Percentiles rank a stretch among this genome's conserved stretches.
phyloP scores from a whole-genome alignment of 2,113 vertebrate genomes.

The Leptocoma aspasia region DNA sequence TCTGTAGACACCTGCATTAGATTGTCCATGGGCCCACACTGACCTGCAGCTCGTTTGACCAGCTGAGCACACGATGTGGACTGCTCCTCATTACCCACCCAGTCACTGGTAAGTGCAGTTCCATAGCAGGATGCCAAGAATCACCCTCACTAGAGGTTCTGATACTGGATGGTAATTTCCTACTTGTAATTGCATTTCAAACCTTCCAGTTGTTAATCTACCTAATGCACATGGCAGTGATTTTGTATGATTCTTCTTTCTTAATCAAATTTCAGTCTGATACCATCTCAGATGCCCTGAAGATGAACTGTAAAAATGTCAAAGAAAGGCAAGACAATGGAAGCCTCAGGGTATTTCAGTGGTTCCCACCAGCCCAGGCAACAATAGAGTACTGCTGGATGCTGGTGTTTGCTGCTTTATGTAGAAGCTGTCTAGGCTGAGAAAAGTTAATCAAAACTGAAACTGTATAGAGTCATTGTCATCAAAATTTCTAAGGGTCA shows the following conservation, averaged over 20 bases:
- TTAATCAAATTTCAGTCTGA: not conserved
- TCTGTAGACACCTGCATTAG: not conserved
- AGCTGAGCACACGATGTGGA: accelerated
- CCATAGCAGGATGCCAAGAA: not conserved
- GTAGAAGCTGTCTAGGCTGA: not conserved
- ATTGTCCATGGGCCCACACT: not conserved
- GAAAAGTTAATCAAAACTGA: not conserved
- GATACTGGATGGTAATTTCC: not conserved
- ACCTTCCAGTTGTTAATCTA: not conserved
- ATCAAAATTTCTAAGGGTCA: not conserved
- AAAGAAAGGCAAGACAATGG: not conserved
- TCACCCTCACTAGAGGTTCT: not conserved
- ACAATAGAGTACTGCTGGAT: not conserved
- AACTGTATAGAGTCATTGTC: not conserved
- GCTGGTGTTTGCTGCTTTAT: not conserved
- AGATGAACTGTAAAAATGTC: not conserved
- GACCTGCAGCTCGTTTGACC: not conserved
- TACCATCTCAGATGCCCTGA: not conserved
- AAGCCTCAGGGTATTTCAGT: not conserved
- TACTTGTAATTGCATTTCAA: not conserved
- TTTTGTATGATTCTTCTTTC: not conserved
- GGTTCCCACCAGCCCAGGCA: not conserved
- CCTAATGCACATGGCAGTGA: not conserved
- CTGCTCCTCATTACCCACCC: not conserved
- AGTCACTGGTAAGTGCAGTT: not conserved